Conservation (phyloP, 2,113 vertebrate genomes). For the Chamaea fasciata region DNA sequence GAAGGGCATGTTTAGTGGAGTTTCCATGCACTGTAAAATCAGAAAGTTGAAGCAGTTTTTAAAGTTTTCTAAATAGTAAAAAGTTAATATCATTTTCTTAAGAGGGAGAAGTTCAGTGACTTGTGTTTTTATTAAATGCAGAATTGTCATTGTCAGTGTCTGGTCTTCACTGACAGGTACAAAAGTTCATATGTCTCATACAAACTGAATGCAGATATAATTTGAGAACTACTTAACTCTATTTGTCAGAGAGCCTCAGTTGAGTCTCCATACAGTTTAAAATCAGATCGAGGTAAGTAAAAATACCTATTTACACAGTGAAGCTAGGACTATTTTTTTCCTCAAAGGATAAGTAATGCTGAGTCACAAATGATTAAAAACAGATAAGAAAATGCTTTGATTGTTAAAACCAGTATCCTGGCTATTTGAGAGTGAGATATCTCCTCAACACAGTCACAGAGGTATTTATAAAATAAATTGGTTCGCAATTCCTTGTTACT, state of each 20-base stretch:
- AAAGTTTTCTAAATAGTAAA: background rate
- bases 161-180: background rate
- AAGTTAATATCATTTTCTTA: background rate
- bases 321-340: background rate
- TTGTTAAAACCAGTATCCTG: background rate
- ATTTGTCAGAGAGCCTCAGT: background rate
- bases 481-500: background rate
- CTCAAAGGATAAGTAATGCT: background rate
- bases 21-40: background rate
- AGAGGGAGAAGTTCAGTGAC: background rate
- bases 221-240: background rate
- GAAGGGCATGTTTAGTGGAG: background rate
- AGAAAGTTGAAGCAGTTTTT: background rate
- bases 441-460: background rate
- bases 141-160: background rate
- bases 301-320: background rate
- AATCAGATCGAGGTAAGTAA: accelerated
- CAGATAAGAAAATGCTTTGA: background rate
- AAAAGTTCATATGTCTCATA: background rate
- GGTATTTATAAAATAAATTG: background rate
- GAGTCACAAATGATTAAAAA: background rate
- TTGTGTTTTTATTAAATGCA: background rate
- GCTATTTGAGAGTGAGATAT: background rate
- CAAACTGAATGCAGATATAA: background rate
- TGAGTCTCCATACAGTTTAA: background rate